Evolutionary conservation across 2,797 vertebrate species (phyloP).

Genomic region (Chiroxiphia lanceolata): DNA sequence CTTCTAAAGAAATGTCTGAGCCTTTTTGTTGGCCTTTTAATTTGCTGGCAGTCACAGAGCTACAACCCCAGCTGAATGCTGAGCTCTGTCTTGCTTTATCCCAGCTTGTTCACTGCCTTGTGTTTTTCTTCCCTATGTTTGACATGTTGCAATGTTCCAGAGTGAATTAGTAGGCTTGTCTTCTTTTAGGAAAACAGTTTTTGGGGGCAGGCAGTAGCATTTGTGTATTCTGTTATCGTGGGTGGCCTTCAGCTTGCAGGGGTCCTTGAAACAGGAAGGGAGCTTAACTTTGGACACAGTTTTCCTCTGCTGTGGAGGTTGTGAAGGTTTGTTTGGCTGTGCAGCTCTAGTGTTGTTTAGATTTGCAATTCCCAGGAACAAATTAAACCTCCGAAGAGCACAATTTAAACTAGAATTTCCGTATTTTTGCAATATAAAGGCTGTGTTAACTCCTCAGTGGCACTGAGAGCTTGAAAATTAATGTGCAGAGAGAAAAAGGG

Average conservation of each 20-base stretch:
- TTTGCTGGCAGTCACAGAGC: background rate
- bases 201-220: background rate
- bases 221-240: conserved; percentile 5
- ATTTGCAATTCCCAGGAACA: background rate
- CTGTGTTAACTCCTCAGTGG: background rate
- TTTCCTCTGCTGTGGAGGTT: background rate
- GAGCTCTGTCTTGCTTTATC: background rate
- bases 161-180: background rate
- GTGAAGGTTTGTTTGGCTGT: background rate
- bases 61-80: background rate
- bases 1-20: background rate
- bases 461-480: background rate
- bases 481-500: background rate
- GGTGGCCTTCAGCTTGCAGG: conserved; percentile 34
- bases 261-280: conserved; percentile 8
- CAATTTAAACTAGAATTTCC: background rate
- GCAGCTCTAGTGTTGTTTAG: background rate
- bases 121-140: background rate
- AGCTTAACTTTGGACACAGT: background rate
- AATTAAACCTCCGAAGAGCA: background rate
- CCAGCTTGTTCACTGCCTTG: background rate
- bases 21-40: background rate
- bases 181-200: conserved; percentile 11
- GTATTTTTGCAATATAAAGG: background rate
- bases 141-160: background rate